These are phyloP conservation scores for Fissipunctia ypsillon DNA, from an alignment of 2,888 invertebrate species.

Conservation along the genomic window DNA sequence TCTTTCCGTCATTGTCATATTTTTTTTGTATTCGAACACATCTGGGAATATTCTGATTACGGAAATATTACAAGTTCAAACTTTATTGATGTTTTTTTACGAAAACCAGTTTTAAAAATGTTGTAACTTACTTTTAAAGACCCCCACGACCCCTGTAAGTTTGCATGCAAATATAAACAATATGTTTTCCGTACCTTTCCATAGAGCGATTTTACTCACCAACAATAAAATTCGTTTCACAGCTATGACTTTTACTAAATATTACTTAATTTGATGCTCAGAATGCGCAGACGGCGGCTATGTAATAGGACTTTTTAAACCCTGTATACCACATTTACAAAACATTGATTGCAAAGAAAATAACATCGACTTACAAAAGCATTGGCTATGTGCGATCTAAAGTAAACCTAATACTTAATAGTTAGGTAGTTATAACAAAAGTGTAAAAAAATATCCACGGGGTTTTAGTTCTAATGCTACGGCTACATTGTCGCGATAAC, in stretches of 20 bases:
- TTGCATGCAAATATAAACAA: not conserved
- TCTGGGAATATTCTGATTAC: not conserved
- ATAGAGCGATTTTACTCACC: not conserved
- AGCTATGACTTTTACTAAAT: not conserved
- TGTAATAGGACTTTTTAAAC: not conserved
- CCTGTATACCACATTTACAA: not conserved
- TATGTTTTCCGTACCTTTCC: not conserved
- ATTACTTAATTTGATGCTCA: not conserved
- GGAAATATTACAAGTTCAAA: not conserved
- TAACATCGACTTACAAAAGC: not conserved
- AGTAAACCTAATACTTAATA: not conserved
- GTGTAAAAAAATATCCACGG: too few species aligned
- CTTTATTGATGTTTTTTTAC: not conserved
- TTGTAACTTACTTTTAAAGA: not conserved
- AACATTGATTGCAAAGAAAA: not conserved
- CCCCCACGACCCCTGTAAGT: not conserved
- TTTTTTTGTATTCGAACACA: not conserved
- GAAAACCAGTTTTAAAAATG: too few species aligned
- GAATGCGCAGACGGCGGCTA: not conserved
- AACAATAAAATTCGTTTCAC: not conserved
- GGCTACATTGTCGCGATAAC: too few species aligned
- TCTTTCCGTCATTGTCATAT: not conserved
- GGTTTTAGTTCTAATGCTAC: too few species aligned
- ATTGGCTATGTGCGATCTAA: not conserved
- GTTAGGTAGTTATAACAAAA: not conserved